Evolutionary conservation across 2,888 invertebrate genomes (phyloP), one percentile per base, ranked within the genome.

Genomic region (Trissolcus japonicus): DNA sequence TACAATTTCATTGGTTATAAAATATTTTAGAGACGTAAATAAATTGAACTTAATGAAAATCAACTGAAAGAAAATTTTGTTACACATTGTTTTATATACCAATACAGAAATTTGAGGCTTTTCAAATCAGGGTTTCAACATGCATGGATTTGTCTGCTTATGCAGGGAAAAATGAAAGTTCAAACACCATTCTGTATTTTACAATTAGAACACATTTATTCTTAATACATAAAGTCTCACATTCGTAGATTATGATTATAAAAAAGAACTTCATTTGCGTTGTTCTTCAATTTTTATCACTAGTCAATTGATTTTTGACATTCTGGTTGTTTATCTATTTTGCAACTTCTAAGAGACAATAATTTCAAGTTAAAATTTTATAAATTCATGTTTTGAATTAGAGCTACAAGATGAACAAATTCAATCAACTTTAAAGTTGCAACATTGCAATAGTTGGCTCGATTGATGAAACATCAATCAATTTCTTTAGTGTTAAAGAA

Each of bases 121-220:
- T 17, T 61, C 51, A 7, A 43, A 43, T 43, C 40, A 17, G 43
- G 57, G 63, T 67, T 65, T 35, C 7, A 41, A 65, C 69, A 76
- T 67, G 76, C 71, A 76, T 76, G 76, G 76, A 71, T 56, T 69
- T 40, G 16, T 76, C 76, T 76, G 76, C 76, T 76, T 72, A 50
- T 62, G 76, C 76, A 62, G 73, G 77, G 73, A 67, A 21, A 72
- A 77, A 77, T 77, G 77, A 77, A 77, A 77, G 63, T 77, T 77
- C 59, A 73, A 77, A 77, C 77, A 73, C 77, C 72, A 77, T 68
- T 73, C 73, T 77, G 60, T 73, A 68, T 77, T 77, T 68, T 77
- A 77, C 77, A 68, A 65, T 73, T 73, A 77, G 73, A 77, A 73
- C 63, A 68, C 73, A 65, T 77, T 77, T 77, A 77, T 77, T 76